Percentiles rank a stretch among this genome's conserved stretches.
These are phyloP conservation scores for Chrosomus eos DNA, from an alignment of 2,797 vertebrate species.

Conservation along the genomic window DNA sequence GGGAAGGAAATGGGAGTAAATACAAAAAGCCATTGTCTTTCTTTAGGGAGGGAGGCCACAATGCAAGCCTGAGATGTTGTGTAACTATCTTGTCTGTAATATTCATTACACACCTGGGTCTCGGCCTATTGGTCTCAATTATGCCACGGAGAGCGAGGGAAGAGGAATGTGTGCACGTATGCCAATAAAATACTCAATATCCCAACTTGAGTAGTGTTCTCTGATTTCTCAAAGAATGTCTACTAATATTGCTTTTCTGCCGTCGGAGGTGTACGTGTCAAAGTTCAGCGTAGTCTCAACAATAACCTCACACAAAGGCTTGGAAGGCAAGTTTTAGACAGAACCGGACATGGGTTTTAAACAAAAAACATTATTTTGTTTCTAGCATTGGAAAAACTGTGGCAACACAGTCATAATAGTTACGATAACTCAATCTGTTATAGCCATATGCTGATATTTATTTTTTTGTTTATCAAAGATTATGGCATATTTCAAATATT, in stretches of 20 bases:
- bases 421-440: conserved; percentile 27
- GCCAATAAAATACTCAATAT: conserved; percentile 44
- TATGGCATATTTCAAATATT: conserved; percentile 1
- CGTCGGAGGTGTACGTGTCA: conserved; percentile 38
- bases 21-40: conserved; percentile 88
- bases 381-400: conserved; percentile 43
- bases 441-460: background rate
- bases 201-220: conserved; percentile 24
- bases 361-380: conserved; percentile 38
- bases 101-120: conserved; percentile 73
- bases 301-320: conserved; percentile 38
- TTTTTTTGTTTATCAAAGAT: conserved; percentile 33
- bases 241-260: conserved; percentile 33
- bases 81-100: conserved; percentile 78
- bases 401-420: conserved; percentile 43
- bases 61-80: conserved; percentile 71
- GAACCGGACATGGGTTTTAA: conserved; percentile 38
- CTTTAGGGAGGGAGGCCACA: conserved; percentile 64
- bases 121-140: conserved; percentile 55
- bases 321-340: conserved; percentile 37
- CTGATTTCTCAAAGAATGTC: conserved; percentile 47
- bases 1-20: conserved; percentile 86
- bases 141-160: conserved; percentile 35
- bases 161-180: conserved; percentile 22
- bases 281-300: conserved; percentile 53